A percentile compares a stretch with the other conserved stretches of the same genome.
Evolutionary conservation across 2,797 vertebrate species (phyloP).

Genomic region (Cuniculus paca): DNA sequence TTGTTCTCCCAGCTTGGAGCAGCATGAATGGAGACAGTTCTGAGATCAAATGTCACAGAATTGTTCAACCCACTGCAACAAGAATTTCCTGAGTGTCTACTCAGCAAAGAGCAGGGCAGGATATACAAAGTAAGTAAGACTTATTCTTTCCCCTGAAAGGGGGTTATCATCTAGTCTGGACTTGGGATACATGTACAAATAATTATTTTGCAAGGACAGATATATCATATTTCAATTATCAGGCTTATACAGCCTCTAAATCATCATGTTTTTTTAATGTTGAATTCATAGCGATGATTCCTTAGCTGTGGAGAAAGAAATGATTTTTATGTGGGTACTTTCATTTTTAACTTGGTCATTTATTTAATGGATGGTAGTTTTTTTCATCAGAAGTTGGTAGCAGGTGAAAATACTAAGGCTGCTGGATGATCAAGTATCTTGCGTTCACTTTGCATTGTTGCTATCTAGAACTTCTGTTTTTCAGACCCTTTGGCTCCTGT

Average conservation of each 20-base stretch:
- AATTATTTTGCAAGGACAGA: constrained; percentile 30
- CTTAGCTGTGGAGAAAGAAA: constrained; percentile 47
- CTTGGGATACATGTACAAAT: constrained; percentile 32
- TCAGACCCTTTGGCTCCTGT: constrained; percentile 1
- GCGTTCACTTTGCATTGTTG: background rate
- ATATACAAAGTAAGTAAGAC: background rate
- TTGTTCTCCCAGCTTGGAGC: background rate
- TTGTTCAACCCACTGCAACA: constrained; percentile 33
- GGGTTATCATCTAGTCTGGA: background rate
- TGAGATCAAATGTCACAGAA: constrained; percentile 66
- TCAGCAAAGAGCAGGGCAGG: constrained; percentile 12
- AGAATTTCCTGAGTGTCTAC: constrained; percentile 47
- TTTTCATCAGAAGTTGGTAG: constrained; percentile 54
- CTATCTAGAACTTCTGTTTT: constrained; percentile 48
- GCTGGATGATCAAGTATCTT: background rate
- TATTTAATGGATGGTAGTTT: background rate
- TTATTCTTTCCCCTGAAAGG: constrained; percentile 33
- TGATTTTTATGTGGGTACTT: background rate
- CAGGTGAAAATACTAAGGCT: constrained; percentile 49
- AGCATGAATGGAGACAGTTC: constrained; percentile 18
- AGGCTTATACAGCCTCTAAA: background rate
- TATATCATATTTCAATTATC: constrained; percentile 30
- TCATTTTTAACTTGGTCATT: constrained; percentile 60
- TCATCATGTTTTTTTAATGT: constrained; percentile 15
- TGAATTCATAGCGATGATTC: constrained; percentile 37